Evolutionary conservation across 2,888 invertebrate genomes (phyloP).

Genomic region (Mesorhabditis spiculigera): DNA sequence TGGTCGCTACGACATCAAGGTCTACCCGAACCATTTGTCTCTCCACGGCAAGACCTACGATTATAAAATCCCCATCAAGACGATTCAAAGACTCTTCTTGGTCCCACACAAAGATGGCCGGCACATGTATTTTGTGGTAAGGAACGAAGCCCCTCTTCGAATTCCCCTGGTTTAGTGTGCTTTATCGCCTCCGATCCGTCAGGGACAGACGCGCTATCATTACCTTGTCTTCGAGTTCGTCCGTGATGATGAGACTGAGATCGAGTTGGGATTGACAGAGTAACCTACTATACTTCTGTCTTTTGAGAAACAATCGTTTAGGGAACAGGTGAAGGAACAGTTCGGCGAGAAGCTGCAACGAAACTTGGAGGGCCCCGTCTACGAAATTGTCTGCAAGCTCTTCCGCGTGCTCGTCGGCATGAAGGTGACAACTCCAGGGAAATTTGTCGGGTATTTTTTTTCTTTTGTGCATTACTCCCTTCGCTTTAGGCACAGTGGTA

Average conservation of each 20-base stretch:
- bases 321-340: slow-evolving; percentile 84
- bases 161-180: slow-evolving; percentile 66
- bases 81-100: slow-evolving; percentile 86
- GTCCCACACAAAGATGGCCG: slow-evolving; percentile 94
- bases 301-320: slow-evolving; percentile 56
- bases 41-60: slow-evolving; percentile 97
- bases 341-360: slow-evolving; percentile 87
- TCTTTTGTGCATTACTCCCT: neutral
- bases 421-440: slow-evolving; percentile 89
- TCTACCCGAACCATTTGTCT: slow-evolving; percentile 85
- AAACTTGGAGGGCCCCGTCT: slow-evolving; percentile 85
- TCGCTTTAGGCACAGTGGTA: slow-evolving; percentile 64
- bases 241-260: slow-evolving; percentile 85
- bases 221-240: slow-evolving; percentile 89
- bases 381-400: slow-evolving; percentile 88
- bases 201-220: slow-evolving; percentile 96
- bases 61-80: slow-evolving; percentile 97
- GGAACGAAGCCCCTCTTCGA: slow-evolving; percentile 26
- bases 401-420: slow-evolving; percentile 92
- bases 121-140: slow-evolving; percentile 94
- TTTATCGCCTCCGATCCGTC: slow-evolving; percentile 96
- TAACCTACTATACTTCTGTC: slow-evolving; percentile 62
- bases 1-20: slow-evolving; percentile 92
- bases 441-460: slow-evolving; percentile 75
- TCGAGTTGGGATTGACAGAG: slow-evolving; percentile 88